Evolutionary conservation across 2,888 invertebrate species (phyloP).

Genomic region (Tachystola acroxantha): DNA sequence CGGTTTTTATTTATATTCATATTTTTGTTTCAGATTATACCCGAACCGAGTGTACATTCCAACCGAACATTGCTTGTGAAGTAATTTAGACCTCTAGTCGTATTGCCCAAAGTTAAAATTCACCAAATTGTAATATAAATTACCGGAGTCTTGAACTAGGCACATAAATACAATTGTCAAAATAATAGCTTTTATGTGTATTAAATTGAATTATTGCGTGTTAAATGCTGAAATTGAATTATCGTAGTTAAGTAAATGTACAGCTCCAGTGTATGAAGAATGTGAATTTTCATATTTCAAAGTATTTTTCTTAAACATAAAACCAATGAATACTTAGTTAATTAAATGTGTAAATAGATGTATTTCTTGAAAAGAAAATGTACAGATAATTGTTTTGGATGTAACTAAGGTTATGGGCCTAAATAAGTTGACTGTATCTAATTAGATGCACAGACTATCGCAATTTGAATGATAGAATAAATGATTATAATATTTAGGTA

Average conservation of each 20-base stretch:
- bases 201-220: constrained; percentile 19
- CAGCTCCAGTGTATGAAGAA: constrained; percentile 34
- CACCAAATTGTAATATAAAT: constrained; percentile 14
- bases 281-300: constrained; percentile 36
- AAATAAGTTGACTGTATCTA: background rate
- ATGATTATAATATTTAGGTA: too few species aligned
- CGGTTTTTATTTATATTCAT: too few species aligned
- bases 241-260: constrained; percentile 36
- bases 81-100: constrained; percentile 25
- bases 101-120: constrained; percentile 16
- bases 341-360: constrained; percentile 36
- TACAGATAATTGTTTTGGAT: constrained; percentile 28
- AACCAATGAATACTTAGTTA: constrained; percentile 32
- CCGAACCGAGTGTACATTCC: constrained; percentile 8
- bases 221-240: constrained; percentile 21
- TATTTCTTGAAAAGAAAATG: constrained; percentile 42
- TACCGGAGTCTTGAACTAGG: constrained; percentile 16
- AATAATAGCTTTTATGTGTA: constrained; percentile 40
- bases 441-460: background rate
- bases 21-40: constrained; percentile 14
- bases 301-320: constrained; percentile 51
- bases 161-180: constrained; percentile 21
- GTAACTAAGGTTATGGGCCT: constrained; percentile 23
- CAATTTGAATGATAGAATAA: too few species aligned
- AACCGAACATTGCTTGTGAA: constrained; percentile 6